Base-by-base conservation (phyloP, 2,797 vertebrate species). In the Pipistrellus pygmaeus region DNA sequence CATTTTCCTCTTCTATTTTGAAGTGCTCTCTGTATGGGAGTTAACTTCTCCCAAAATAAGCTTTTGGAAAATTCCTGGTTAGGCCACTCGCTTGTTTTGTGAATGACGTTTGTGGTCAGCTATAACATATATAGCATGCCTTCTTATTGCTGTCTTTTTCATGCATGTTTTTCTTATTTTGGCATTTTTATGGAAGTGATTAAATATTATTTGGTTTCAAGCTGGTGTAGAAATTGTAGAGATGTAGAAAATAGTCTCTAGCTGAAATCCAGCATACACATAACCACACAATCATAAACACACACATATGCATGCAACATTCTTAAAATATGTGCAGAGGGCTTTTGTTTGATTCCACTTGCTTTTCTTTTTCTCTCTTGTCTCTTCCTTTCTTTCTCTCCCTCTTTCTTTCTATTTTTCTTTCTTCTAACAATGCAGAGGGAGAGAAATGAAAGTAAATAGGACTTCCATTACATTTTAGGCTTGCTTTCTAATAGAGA, bases 1-100 rank as follows among this genome's bases (percentile, higher is more conserved):
- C 96, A 96, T 98, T 98, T 97, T 97, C 76, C 75, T 95, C 62
- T 91, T 94, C 96, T 96, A 95, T 97, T 98, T 97, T 96, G 95
- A 96, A 97, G 76, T 46, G 96, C 27, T 73, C 69, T 73, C 69
- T 41, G 9, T 93, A 90, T 78, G 91, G 93, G 60, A 97, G 72
- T 92, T 89, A 93, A 94, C 93, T 4, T 91, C 72, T 75, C 72
- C 88, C 82, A 60, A 82, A 95, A 95, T 96, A 94, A 94, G 88
- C 94, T 84, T 68, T 94, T 87, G 66, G 75, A 93, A 97, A 97
- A 96, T 96, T 93, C 91, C 73, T 91, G 53, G 76, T 91, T 90
- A 77, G 90, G 85, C 78, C 51, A 32, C 93, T 93, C 89, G 76
- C 80, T 97, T 96, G 87, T 93, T 88, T 92, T 93, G 91, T 95